Conservation (phyloP, 1,140 invertebrate genomes). For the Formica selysi region DNA sequence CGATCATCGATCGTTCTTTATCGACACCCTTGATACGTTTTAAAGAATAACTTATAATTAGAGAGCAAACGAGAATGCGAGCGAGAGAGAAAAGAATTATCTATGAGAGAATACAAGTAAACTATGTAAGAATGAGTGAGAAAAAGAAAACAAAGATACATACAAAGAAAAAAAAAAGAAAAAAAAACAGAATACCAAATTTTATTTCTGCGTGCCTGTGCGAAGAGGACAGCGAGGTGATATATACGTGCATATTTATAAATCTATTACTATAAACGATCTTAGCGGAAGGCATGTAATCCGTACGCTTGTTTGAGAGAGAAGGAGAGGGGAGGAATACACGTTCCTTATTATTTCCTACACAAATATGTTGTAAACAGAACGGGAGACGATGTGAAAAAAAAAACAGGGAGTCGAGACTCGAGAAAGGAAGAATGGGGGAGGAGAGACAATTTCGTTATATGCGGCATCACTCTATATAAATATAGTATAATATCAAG, state of each 20-base stretch:
- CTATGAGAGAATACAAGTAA: constrained; percentile 12
- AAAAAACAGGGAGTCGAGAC: neutral
- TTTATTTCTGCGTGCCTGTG: constrained; percentile 58
- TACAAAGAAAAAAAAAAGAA: neutral
- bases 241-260: constrained; percentile 67
- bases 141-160: neutral
- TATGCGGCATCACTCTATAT: constrained; percentile 64
- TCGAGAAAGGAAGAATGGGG: neutral
- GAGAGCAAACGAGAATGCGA: constrained; percentile 68
- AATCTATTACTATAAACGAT: constrained; percentile 73
- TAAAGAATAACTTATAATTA: constrained; percentile 71
- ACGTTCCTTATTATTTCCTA: neutral
- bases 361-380: constrained; percentile 23
- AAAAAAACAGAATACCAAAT: constrained; percentile 23
- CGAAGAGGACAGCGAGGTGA: constrained; percentile 34
- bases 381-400: neutral
- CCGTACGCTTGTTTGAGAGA: constrained; percentile 66
- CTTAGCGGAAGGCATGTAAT: constrained; percentile 61
- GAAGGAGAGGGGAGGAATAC: constrained; percentile 31
- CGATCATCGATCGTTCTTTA: constrained; percentile 46
- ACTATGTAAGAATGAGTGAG: constrained; percentile 5
- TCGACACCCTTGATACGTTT: constrained; percentile 49
- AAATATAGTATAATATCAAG: constrained; percentile 72
- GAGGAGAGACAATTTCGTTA: constrained; percentile 53
- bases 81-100: constrained; percentile 39